Evolutionary conservation across 1,140 invertebrate genomes (phyloP).

Genomic region (Drosophila suzukii): DNA sequence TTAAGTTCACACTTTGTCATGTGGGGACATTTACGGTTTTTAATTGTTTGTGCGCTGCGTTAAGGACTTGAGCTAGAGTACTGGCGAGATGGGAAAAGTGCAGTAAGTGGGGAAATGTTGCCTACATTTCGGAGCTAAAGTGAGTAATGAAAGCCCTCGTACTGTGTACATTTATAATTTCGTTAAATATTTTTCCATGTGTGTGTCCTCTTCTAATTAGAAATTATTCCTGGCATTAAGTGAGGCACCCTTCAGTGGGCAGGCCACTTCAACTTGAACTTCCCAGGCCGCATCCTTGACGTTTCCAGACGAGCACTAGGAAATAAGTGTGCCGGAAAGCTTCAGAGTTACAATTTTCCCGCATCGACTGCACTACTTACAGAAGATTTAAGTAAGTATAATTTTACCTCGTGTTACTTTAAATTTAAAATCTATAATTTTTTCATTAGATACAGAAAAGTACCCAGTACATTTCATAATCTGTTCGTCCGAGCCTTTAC

Average conservation of each 20-base stretch:
- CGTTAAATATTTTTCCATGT: constrained; percentile 63
- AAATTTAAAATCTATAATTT: too few species aligned
- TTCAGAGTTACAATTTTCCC: not conserved
- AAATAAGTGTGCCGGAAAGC: not conserved
- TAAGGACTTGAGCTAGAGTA: constrained; percentile 27
- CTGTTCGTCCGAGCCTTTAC: not conserved
- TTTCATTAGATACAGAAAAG: too few species aligned
- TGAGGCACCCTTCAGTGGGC: constrained; percentile 22
- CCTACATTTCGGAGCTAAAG: constrained; percentile 53
- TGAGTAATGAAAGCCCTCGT: constrained; percentile 37
- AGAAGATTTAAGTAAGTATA: too few species aligned
- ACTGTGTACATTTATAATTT: constrained; percentile 75
- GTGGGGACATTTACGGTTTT: constrained; percentile 81
- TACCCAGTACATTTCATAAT: not conserved
- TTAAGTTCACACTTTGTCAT: constrained; percentile 83
- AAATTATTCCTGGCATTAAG: constrained; percentile 61
- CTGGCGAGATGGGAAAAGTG: not conserved
- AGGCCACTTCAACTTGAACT: not conserved
- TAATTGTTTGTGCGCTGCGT: constrained; percentile 71
- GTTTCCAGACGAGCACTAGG: not conserved
- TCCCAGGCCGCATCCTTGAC: constrained; percentile 1
- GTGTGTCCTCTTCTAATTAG: constrained; percentile 51
- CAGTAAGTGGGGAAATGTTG: constrained; percentile 28
- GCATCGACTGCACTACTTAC: too few species aligned
- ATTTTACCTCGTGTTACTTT: too few species aligned